phyloP scores from a whole-genome alignment of 2,888 invertebrate species.

The Ophion ventricosus region DNA sequence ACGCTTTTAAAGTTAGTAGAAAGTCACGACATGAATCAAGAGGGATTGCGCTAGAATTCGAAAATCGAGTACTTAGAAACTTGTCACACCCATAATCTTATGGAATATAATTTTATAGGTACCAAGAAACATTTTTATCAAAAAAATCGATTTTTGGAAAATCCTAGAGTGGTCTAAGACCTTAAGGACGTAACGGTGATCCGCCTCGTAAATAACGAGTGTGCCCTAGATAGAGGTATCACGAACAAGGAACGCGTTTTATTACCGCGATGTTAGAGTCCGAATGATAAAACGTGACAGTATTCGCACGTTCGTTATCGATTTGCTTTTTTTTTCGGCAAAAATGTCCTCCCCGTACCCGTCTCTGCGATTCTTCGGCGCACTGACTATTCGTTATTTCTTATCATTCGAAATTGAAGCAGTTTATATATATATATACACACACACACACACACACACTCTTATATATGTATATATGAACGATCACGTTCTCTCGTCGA shows the following conservation, averaged over 20 bases:
- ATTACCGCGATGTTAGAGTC: conserved; percentile 53
- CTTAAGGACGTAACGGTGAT: conserved; percentile 11
- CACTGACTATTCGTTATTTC: conserved; percentile 65
- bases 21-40: too few species aligned
- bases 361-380: conserved; percentile 60
- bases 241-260: conserved; percentile 58
- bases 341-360: conserved; percentile 56
- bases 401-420: conserved; percentile 58
- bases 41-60: too few species aligned
- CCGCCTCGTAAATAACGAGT: conserved; percentile 41
- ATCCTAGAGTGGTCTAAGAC: too few species aligned
- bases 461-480: conserved; percentile 27
- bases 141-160: too few species aligned
- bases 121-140: too few species aligned
- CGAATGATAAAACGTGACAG: conserved; percentile 60
- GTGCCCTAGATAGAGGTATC: conserved; percentile 45
- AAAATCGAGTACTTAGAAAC: too few species aligned
- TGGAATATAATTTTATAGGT: too few species aligned
- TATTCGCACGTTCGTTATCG: conserved; percentile 59
- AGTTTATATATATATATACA: background rate
- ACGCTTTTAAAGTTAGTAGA: too few species aligned
- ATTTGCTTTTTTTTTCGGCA: conserved; percentile 57
- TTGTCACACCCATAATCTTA: too few species aligned
- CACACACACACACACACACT: background rate
- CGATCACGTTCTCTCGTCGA: conserved; percentile 58